Conservation (phyloP, 2,888 invertebrate species). For the Drepanosiphum platanoidis region DNA sequence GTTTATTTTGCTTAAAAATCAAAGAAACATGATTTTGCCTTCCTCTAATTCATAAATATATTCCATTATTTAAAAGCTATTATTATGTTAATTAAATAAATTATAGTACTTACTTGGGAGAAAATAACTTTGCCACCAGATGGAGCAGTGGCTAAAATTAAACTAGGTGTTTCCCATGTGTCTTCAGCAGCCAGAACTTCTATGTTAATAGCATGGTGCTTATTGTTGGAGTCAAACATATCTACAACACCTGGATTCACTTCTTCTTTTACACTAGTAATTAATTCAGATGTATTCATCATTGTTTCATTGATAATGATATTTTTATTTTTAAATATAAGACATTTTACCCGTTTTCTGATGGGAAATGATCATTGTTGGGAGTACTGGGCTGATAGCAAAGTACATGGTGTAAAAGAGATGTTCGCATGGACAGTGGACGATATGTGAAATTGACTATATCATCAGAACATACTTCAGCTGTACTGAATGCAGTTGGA, state of each 20-base stretch:
- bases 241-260: constrained; percentile 69
- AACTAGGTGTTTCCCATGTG: constrained; percentile 87
- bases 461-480: constrained; percentile 76
- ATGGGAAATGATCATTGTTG: constrained; percentile 72
- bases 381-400: constrained; percentile 85
- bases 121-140: constrained; percentile 78
- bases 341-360: constrained; percentile 64
- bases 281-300: not conserved
- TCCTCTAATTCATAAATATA: not conserved
- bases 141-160: constrained; percentile 76
- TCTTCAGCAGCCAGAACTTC: constrained; percentile 84
- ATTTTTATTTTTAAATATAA: not conserved
- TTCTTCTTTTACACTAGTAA: constrained; percentile 51
- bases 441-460: constrained; percentile 85
- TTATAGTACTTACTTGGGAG: constrained; percentile 73
- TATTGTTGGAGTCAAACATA: constrained; percentile 71
- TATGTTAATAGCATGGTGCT: constrained; percentile 78
- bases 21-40: not conserved
- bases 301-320: not conserved
- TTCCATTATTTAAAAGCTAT: constrained; percentile 4
- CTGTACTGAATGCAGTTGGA: constrained; percentile 80
- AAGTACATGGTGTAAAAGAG: constrained; percentile 87
- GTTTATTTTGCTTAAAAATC: not conserved
- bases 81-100: not conserved
- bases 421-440: constrained; percentile 81